phyloP scores from a whole-genome alignment of 2,797 vertebrate genomes.

The Hyperoplus lanceolatus region DNA sequence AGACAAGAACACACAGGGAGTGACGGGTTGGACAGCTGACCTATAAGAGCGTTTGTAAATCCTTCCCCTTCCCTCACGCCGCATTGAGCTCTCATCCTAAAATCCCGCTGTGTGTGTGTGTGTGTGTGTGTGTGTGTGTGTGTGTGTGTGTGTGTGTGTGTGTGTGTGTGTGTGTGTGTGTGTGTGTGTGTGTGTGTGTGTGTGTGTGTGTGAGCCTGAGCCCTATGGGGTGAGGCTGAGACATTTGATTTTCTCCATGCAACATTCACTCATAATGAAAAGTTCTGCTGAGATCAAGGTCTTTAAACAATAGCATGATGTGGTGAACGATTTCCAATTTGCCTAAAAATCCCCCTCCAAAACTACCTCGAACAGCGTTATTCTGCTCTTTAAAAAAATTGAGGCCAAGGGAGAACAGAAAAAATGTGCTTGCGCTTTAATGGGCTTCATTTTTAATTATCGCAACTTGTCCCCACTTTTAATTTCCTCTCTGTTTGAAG shows the following conservation, averaged over 20 bases:
- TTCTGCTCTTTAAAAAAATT: constrained; percentile 13
- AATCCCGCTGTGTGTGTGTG: constrained; percentile 38
- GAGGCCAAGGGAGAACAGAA: constrained; percentile 36
- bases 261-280: constrained; percentile 54
- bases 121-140: no score
- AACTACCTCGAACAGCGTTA: constrained; percentile 22
- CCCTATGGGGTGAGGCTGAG: constrained; percentile 38
- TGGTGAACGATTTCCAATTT: constrained; percentile 46
- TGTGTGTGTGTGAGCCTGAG: not conserved
- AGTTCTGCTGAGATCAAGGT: constrained; percentile 60
- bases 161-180: no score
- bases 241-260: constrained; percentile 38
- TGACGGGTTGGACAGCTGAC: constrained; percentile 30
- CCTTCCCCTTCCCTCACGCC: constrained; percentile 40
- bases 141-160: no score
- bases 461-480: constrained; percentile 28
- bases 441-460: constrained; percentile 60
- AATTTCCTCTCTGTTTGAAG: constrained; percentile 27
- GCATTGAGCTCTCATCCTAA: constrained; percentile 50
- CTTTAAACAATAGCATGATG: constrained; percentile 43
- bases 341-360: constrained; percentile 18
- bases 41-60: constrained; percentile 54
- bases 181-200: no score
- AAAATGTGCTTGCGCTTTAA: constrained; percentile 41
- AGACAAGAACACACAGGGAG: constrained; percentile 13